A percentile compares a stretch with the other conserved stretches of the same genome.
phyloP scores from a whole-genome alignment of 2,888 invertebrate genomes.

The Merodon equestris region DNA sequence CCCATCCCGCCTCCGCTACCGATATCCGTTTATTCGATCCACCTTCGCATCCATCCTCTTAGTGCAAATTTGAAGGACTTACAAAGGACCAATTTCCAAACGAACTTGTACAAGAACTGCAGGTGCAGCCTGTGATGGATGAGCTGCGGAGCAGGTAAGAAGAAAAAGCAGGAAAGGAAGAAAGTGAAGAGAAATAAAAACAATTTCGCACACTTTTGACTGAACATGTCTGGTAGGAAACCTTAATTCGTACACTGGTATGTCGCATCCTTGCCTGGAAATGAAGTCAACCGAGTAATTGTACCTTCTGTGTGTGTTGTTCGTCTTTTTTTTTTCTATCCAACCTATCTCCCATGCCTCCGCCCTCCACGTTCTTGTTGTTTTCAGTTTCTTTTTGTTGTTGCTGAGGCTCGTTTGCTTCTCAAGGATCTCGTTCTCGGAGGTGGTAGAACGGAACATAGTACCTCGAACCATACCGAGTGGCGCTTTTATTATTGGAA shows the following conservation, averaged over 20 bases:
- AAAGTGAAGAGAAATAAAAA: slow-evolving; percentile 43
- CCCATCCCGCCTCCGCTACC: neutral
- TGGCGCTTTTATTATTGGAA: slow-evolving; percentile 60
- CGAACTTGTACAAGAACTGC: slow-evolving; percentile 5
- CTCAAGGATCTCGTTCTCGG: neutral
- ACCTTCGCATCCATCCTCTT: slow-evolving; percentile 24
- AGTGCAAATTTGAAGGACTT: slow-evolving; percentile 35
- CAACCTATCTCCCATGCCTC: no score
- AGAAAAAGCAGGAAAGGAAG: slow-evolving; percentile 1
- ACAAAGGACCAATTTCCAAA: slow-evolving; percentile 43
- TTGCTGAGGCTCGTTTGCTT: neutral
- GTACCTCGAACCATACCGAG: slow-evolving; percentile 12
- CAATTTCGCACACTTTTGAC: slow-evolving; percentile 62
- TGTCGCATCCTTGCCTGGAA: slow-evolving; percentile 60
- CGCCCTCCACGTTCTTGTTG: no score
- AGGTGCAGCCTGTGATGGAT: neutral
- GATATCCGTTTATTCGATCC: no score
- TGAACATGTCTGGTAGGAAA: slow-evolving; percentile 38
- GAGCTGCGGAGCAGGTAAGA: no score
- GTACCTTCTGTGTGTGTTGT: slow-evolving; percentile 56
- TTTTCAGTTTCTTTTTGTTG: no score
- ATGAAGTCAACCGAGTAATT: slow-evolving; percentile 67
- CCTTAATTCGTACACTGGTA: slow-evolving; percentile 61
- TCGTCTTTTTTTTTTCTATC: neutral
- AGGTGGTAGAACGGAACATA: neutral